Evolutionary conservation across 2,888 invertebrate species (phyloP), one percentile per base, ranked within the genome.

Genomic region (Eremobia ochroleuca): DNA sequence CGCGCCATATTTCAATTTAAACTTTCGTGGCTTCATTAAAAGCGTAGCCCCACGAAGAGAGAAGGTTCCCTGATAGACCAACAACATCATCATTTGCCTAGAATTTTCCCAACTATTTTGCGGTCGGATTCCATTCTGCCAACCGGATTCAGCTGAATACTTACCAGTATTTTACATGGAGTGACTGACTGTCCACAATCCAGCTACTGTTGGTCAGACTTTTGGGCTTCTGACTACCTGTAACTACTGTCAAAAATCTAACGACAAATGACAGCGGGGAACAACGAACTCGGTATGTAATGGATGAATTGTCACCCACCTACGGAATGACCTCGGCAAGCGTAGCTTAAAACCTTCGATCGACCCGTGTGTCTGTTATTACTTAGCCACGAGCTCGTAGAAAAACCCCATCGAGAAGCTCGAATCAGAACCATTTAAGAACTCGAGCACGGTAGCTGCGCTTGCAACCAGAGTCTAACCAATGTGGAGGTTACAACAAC

Each of bases 11-110:
- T 78, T 79, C 73, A 82, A 81, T 79, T 79, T 67, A 77, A 77
- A 83, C 67, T 81, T 76, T 85, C 72, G 74, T 67, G 72, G 78
- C 76, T 88, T 74, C 72, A 81, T 82, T 79, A 76, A 76, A 65
- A 66, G 69, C 37, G 28, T 49, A 62, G 21, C 70, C 55, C 52
- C 25, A 40, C 6, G 31, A 31, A 46, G 64, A 25, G 28, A 49
- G 28, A 25, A 46, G 11, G 59, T n/a, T 69, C 52, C 4, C 28
- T 52, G 21, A 31, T 25, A 31, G 25, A 61, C 34, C 34, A 25
- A 34, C 61, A 61, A 9, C 4, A 4, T 21, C 9, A 31, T 11
- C 9, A 34, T 9, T 9, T 61, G 34, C 61, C 4, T 34, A 31
- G 4, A 9, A 21, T 9, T 34, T 25, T 34, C 0, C 4, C 2